phyloP scores from a whole-genome alignment of 2,113 vertebrate species.

The Agelaius phoeniceus region DNA sequence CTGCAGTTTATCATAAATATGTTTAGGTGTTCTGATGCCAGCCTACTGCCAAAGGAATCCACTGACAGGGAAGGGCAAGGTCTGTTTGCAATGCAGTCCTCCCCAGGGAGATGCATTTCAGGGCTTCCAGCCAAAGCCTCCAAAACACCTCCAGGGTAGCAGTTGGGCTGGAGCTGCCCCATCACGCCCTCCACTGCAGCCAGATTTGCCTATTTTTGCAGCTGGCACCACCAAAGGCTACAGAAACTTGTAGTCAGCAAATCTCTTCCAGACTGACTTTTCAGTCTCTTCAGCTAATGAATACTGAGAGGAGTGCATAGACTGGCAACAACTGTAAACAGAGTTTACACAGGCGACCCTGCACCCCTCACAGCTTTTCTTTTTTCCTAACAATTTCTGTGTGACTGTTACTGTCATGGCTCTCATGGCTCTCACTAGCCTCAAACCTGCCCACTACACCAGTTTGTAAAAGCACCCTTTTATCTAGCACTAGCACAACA shows the following conservation, averaged over 20 bases:
- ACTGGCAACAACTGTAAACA: background rate
- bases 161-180: constrained; percentile 36
- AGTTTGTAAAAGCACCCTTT: background rate
- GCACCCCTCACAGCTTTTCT: background rate
- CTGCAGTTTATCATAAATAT: background rate
- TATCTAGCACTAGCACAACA: background rate
- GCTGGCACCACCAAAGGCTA: constrained; percentile 47
- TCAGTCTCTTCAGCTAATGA: constrained; percentile 16
- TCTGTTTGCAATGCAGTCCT: constrained; percentile 3
- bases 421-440: background rate
- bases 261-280: constrained; percentile 1
- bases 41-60: constrained; percentile 20
- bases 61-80: constrained; percentile 15
- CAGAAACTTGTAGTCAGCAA: constrained; percentile 30
- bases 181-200: constrained; percentile 11
- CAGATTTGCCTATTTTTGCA: constrained; percentile 24
- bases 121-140: constrained; percentile 38
- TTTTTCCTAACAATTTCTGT: background rate
- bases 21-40: constrained; percentile 1
- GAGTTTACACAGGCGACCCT: background rate
- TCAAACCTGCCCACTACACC: background rate
- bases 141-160: background rate
- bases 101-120: constrained; percentile 21
- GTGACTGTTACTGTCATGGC: background rate
- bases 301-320: background rate